These are phyloP conservation scores for Anser brachyrhynchus DNA, from an alignment of 2,113 vertebrate genomes.

Conservation along the genomic window DNA sequence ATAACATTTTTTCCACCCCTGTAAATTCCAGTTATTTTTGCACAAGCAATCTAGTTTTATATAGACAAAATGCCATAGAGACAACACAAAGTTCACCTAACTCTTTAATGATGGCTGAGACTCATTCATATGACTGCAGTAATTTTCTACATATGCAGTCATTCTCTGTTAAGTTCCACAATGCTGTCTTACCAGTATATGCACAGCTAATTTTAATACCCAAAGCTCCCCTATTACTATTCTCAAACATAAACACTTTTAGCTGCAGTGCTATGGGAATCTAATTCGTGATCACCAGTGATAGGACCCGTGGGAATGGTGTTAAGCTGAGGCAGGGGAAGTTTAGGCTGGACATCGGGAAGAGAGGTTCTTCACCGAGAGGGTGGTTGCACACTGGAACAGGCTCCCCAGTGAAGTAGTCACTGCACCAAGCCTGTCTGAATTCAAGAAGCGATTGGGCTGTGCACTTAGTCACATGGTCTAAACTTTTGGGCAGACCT, in stretches of 20 bases:
- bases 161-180: neutral
- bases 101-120: neutral
- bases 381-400: too few species aligned
- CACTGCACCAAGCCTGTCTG: too few species aligned
- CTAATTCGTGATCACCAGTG: too few species aligned
- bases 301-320: too few species aligned
- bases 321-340: too few species aligned
- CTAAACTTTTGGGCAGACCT: too few species aligned
- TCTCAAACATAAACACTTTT: neutral
- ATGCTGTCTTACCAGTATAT: neutral
- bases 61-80: neutral
- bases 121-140: neutral
- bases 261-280: neutral
- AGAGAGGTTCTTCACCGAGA: too few species aligned
- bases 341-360: too few species aligned
- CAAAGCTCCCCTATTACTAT: neutral
- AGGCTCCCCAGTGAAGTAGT: too few species aligned
- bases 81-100: neutral
- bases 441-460: too few species aligned
- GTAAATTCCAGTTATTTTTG: neutral
- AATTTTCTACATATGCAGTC: neutral
- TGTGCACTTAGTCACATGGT: too few species aligned
- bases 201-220: neutral
- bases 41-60: neutral
- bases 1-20: neutral